Evolutionary conservation across 2,888 invertebrate genomes (phyloP).

Genomic region (Lordiphosa fenestrarum): DNA sequence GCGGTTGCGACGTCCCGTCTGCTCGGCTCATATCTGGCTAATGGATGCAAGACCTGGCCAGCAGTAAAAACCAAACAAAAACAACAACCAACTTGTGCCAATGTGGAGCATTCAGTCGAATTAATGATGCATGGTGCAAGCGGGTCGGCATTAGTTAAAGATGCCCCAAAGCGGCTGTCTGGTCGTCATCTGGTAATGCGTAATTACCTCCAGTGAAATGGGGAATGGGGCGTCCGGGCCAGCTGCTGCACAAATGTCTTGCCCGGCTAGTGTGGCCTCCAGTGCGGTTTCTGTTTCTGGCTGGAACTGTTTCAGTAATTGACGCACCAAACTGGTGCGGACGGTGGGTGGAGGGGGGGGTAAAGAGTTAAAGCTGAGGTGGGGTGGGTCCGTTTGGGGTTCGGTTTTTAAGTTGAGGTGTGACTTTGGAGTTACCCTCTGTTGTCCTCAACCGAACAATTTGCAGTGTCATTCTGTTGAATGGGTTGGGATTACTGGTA

Average conservation of each 20-base stretch:
- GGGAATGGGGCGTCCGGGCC: conserved; percentile 1
- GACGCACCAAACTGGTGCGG: conserved; percentile 35
- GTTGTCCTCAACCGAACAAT: no score
- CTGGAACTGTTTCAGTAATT: conserved; percentile 31
- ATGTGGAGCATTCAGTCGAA: conserved; percentile 54
- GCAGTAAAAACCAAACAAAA: conserved; percentile 8
- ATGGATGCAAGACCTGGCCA: conserved; percentile 41
- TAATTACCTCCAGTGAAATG: conserved; percentile 35
- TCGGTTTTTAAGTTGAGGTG: no score
- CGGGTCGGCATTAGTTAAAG: conserved; percentile 48
- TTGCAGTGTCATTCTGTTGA: no score
- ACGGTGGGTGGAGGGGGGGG: no score
- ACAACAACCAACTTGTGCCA: conserved; percentile 22
- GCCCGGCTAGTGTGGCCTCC: conserved; percentile 20
- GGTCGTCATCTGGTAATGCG: conserved; percentile 58
- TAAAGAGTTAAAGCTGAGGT: conserved; percentile 4
- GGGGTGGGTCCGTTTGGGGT: no score
- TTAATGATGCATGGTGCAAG: conserved; percentile 56
- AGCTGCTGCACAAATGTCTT: conserved; percentile 21
- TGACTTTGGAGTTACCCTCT: no score
- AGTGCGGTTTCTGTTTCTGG: background rate
- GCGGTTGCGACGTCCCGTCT: conserved; percentile 34
- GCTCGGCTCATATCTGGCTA: conserved; percentile 30
- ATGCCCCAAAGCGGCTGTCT: conserved; percentile 33
- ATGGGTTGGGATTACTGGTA: no score